Evolutionary conservation across 2,888 invertebrate genomes (phyloP), one percentile per base, ranked within the genome.

Genomic region (Agrilus cyanescens): DNA sequence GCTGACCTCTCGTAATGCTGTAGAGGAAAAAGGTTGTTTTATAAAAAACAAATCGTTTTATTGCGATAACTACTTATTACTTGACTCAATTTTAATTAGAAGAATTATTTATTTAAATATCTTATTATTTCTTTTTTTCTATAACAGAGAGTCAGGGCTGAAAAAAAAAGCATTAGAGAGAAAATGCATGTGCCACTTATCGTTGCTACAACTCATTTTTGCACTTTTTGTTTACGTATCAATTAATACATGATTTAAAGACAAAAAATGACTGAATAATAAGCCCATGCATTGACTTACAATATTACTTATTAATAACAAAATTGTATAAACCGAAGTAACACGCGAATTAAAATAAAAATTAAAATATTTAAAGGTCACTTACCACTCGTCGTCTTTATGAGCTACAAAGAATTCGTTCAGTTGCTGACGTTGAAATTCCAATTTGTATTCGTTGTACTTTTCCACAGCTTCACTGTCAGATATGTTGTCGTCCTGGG

Each of bases 321-420:
- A 25, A 25, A 25, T 25, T 10, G 4, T 25, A 3, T 25, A 25
- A 25, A 10, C 8, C 25, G 8, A 25, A 25, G 10, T 6, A 34
- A 37, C 38, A 25, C 20, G 12, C 14, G 18, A 20, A 40, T 32
- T 12, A 39, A 14, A 36, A 41, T 18, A 41, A 36, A 32, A 33
- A 16, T 32, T 16, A 18, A 18, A 20, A 36, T 32, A 43, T 43
- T 39, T 37, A 43, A 37, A 25, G 20, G 32, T 15, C 29, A 69
- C 86, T 74, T 78, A 97, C 98, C 98, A 98, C 82, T 98, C 98
- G 69, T 99, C 97, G 61, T 98, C 97, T 71, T 98, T 98, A 73
- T 98, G 98, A 36, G 89, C 86, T 57, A 96, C 85, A 71, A 98
- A 98, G 73, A 98, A 98, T 66, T 97, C 95, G 70, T 94, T 94